Conservation (phyloP, 2,888 invertebrate genomes). For the Archips xylosteana region DNA sequence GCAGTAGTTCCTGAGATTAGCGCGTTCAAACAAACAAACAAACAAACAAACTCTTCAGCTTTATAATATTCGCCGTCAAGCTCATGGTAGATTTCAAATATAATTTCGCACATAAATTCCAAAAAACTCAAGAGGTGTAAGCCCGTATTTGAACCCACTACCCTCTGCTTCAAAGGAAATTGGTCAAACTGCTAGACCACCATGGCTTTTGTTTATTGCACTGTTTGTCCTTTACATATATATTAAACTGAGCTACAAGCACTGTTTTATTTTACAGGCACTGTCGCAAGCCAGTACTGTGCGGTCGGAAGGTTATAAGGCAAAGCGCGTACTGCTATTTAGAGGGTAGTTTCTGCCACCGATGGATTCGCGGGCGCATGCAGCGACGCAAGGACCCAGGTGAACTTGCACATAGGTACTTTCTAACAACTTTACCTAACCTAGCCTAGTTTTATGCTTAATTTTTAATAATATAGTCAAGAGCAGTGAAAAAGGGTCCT, state of each 20-base stretch:
- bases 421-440: slow-evolving; percentile 63
- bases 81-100: too few relatives aligned
- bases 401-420: slow-evolving; percentile 79
- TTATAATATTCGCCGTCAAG: too few relatives aligned
- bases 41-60: too few relatives aligned
- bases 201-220: too few relatives aligned
- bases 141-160: too few relatives aligned
- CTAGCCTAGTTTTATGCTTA: slow-evolving; percentile 16
- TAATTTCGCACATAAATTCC: too few relatives aligned
- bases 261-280: slow-evolving; percentile 76
- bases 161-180: too few relatives aligned
- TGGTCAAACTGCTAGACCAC: too few relatives aligned
- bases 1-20: too few relatives aligned
- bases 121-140: too few relatives aligned
- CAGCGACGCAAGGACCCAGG: slow-evolving; percentile 81
- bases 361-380: slow-evolving; percentile 84
- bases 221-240: neutral
- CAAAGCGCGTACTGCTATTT: slow-evolving; percentile 95
- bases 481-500: neutral
- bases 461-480: neutral
- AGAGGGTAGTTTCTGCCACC: slow-evolving; percentile 92
- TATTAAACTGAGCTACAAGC: neutral
- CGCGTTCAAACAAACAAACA: too few relatives aligned
- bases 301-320: slow-evolving; percentile 91
- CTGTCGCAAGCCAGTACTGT: slow-evolving; percentile 90